phyloP scores from a whole-genome alignment of 1,140 invertebrate species.

The Atta colombica region DNA sequence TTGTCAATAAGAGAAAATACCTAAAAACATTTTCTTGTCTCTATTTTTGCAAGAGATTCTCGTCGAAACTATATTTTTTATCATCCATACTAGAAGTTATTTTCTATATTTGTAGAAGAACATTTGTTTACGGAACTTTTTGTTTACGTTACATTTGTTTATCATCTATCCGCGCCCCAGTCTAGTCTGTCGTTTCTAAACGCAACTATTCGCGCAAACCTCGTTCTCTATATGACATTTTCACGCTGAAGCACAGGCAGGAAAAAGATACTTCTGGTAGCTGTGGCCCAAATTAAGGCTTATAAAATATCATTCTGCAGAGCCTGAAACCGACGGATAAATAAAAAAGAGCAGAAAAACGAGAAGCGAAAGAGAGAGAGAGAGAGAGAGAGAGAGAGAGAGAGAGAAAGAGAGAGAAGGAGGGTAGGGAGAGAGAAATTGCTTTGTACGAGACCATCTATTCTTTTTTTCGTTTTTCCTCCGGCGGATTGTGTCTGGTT shows the following conservation, averaged over 20 bases:
- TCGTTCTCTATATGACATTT: not conserved
- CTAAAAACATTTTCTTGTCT: not conserved
- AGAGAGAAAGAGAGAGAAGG: not conserved
- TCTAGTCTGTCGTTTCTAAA: conserved; percentile 5
- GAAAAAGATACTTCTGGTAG: conserved; percentile 13
- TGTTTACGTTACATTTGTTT: not conserved
- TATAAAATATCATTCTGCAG: conserved; percentile 53
- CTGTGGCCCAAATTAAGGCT: conserved; percentile 53
- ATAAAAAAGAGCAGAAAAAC: not conserved
- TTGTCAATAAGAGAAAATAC: no score
- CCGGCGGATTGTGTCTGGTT: conserved; percentile 14
- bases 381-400: not conserved
- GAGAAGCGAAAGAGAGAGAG: not conserved
- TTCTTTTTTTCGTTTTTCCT: conserved; percentile 13
- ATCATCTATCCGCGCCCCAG: not conserved
- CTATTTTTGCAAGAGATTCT: not conserved
- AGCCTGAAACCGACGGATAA: conserved; percentile 48
- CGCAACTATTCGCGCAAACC: not conserved
- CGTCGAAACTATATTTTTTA: not conserved
- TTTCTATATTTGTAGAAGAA: conserved; percentile 5
- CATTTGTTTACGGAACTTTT: conserved; percentile 10
- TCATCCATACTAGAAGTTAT: not conserved
- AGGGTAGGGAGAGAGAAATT: not conserved
- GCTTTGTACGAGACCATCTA: conserved; percentile 21
- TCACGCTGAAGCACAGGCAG: not conserved